These are phyloP conservation scores for Ceratitis capitata DNA, from an alignment of 1,140 invertebrate species.

Conservation along the genomic window DNA sequence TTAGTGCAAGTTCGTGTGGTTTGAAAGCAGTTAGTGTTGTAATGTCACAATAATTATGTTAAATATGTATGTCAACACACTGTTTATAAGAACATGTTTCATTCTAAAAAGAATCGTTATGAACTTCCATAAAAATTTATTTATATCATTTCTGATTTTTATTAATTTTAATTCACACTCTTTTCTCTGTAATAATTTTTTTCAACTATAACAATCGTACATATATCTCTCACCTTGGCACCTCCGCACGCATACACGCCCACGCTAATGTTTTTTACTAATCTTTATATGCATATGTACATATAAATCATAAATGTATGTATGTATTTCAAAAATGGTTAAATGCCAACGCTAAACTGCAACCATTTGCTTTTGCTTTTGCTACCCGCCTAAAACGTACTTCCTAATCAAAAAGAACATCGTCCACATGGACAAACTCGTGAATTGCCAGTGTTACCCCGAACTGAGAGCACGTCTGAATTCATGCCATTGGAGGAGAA, in stretches of 20 bases:
- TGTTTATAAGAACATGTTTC: no score
- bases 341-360: neutral
- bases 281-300: neutral
- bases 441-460: slow-evolving; percentile 71
- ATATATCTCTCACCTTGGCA: neutral
- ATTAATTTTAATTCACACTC: no score
- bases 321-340: neutral
- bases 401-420: slow-evolving; percentile 78
- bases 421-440: slow-evolving; percentile 73
- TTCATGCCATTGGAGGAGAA: slow-evolving; percentile 91
- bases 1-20: no score
- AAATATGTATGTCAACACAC: no score
- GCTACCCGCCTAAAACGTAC: neutral
- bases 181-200: no score
- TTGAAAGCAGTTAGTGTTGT: no score
- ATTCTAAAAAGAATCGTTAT: no score
- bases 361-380: slow-evolving; percentile 3
- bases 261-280: no score
- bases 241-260: neutral
- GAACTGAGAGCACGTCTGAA: slow-evolving; percentile 85
- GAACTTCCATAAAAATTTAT: no score
- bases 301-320: neutral
- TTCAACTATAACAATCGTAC: no score
- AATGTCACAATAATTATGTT: no score
- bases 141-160: no score